Percentiles rank a stretch among this genome's conserved stretches.
phyloP scores from a whole-genome alignment of 2,797 vertebrate species.

The Anguilla megastoma region DNA sequence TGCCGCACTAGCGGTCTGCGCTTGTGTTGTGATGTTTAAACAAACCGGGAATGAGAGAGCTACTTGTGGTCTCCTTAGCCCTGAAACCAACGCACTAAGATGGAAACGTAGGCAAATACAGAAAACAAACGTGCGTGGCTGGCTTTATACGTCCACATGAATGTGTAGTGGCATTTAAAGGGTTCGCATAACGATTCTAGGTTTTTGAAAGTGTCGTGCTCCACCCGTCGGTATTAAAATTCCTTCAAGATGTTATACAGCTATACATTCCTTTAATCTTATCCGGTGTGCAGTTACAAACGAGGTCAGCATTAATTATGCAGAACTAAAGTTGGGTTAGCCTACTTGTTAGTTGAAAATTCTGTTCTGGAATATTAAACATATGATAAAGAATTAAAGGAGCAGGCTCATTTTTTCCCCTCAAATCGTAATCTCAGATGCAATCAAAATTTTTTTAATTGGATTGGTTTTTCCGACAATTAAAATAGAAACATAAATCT shows the following conservation, averaged over 20 bases:
- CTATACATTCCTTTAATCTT: neutral
- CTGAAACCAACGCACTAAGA: neutral
- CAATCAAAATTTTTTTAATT: neutral
- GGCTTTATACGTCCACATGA: neutral
- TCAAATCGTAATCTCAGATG: neutral
- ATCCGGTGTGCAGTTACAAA: neutral
- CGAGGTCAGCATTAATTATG: neutral
- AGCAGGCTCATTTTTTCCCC: neutral
- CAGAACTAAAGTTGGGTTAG: neutral
- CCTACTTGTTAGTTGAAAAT: neutral
- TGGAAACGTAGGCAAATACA: neutral
- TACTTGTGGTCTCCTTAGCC: neutral
- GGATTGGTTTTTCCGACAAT: neutral
- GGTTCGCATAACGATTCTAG: neutral
- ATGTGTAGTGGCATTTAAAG: too few species aligned
- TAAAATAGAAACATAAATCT: neutral
- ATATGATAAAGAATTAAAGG: neutral
- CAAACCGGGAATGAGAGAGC: neutral
- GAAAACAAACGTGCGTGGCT: neutral
- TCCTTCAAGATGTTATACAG: neutral
- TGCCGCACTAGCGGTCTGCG: neutral
- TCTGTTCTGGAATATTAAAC: neutral
- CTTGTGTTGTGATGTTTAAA: neutral
- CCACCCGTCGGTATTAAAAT: neutral
- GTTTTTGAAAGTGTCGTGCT: neutral